Evolutionary conservation across 2,797 vertebrate genomes (phyloP).

Genomic region (Ara ararauna): DNA sequence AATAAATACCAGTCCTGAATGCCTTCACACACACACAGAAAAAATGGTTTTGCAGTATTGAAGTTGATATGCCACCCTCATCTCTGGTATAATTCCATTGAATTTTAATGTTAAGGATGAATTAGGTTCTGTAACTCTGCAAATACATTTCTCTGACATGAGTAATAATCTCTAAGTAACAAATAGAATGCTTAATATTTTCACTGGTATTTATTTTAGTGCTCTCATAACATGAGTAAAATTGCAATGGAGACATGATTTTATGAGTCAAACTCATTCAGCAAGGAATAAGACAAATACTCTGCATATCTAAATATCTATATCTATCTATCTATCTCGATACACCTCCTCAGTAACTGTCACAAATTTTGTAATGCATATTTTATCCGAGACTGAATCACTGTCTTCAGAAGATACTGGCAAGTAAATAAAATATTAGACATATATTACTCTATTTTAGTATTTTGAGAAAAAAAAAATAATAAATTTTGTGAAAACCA

Average conservation of each 20-base stretch:
- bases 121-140: not conserved
- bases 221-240: not conserved
- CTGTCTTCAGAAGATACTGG: not conserved
- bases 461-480: not conserved
- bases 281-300: not conserved
- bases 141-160: not conserved
- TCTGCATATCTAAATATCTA: not conserved
- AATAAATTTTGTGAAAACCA: not conserved
- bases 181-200: slow-evolving; percentile 3
- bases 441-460: not conserved
- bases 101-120: not conserved
- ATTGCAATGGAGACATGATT: not conserved
- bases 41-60: not conserved
- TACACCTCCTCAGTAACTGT: not conserved
- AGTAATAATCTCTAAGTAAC: not conserved
- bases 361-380: not conserved
- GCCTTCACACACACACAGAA: not conserved
- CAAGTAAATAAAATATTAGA: not conserved
- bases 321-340: not conserved
- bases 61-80: not conserved
- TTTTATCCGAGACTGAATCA: not conserved
- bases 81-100: not conserved
- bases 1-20: not conserved
- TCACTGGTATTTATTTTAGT: not conserved
- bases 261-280: not conserved